Percentiles rank a stretch among this genome's conserved stretches.
Conservation (phyloP, 2,888 invertebrate species). For the Volucella inflata region DNA sequence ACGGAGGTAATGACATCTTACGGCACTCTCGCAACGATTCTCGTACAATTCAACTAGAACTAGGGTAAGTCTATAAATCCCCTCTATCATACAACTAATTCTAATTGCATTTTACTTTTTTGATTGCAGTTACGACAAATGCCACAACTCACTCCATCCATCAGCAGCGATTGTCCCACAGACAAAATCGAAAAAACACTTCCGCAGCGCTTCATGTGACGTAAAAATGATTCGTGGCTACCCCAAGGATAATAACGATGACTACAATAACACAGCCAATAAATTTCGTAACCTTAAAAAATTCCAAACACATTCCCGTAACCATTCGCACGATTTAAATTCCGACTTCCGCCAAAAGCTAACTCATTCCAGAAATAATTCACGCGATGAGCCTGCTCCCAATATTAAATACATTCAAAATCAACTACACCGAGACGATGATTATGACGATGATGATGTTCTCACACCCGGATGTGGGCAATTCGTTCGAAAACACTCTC, state of each 20-base stretch:
- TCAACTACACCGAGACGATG: slow-evolving; percentile 80
- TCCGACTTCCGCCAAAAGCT: slow-evolving; percentile 79
- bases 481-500: slow-evolving; percentile 83
- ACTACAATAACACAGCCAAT: slow-evolving; percentile 71
- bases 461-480: slow-evolving; percentile 82
- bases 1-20: slow-evolving; percentile 80
- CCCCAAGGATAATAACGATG: slow-evolving; percentile 81
- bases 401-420: slow-evolving; percentile 83
- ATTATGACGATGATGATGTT: slow-evolving; percentile 82
- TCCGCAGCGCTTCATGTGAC: slow-evolving; percentile 83
- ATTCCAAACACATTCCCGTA: slow-evolving; percentile 83
- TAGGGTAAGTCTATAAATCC: slow-evolving; percentile 82
- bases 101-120: neutral
- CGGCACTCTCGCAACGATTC: slow-evolving; percentile 86
- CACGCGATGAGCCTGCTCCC: slow-evolving; percentile 81
- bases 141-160: slow-evolving; percentile 78
- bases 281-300: slow-evolving; percentile 82
- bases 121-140: slow-evolving; percentile 81
- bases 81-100: neutral
- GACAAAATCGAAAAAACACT: slow-evolving; percentile 83
- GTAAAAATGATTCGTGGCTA: slow-evolving; percentile 83
- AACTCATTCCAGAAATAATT: slow-evolving; percentile 81
- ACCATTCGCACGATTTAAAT: slow-evolving; percentile 83
- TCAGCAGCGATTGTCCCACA: slow-evolving; percentile 78
- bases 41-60: slow-evolving; percentile 87